Base-by-base conservation (phyloP, 2,888 invertebrate genomes). In the Spilosoma lubricipeda region DNA sequence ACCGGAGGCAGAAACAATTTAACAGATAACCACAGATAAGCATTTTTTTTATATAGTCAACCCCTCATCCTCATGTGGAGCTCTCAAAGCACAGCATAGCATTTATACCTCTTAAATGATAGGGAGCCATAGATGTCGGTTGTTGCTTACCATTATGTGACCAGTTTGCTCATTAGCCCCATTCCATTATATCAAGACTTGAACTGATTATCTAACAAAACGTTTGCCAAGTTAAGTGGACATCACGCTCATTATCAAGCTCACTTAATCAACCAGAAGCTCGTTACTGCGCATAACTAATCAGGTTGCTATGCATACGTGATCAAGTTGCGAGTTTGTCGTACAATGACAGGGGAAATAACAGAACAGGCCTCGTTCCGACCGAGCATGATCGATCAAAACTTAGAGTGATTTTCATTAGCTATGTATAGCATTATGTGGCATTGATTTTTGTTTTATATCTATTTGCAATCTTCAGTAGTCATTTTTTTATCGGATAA, bases 201-300 rank as follows among this genome's bases (percentile, higher is more conserved):
- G 18, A 30, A 63, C 30, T 30, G 30, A 63, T 63, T 63, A 63
- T 63, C 59, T 27, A 30, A 63, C 63, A 7, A 63, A 63, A 30
- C 30, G 15, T 63, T 7, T 30, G 1, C 30, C 18, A 30, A n/a
- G 27, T 59, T 59, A 65, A 65, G 39, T 39, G 23, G 36, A 39
- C 23, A 23, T n/a, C 33, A 39, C 23, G 36, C 39, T 66, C 65
- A 39, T 39, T 59, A 59, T 59, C 36, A 20, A 69, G 27, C 59
- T 59, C n/a, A 63, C 45, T 52, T 68, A 72, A 67, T 72, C 70
- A 70, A 66, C 33, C 63, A 23, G 36, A n/a, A 65, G 52, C 66
- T 73, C 52, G 73, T 68, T 74, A 71, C 68, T 30, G 30, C 39
- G 74, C 67, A 74, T 68, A 74, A 48, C 70, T 74, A 74, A 74